Evolutionary conservation across 2,797 vertebrate genomes (phyloP), one percentile per base, ranked within the genome.

Genomic region (Liasis olivaceus): DNA sequence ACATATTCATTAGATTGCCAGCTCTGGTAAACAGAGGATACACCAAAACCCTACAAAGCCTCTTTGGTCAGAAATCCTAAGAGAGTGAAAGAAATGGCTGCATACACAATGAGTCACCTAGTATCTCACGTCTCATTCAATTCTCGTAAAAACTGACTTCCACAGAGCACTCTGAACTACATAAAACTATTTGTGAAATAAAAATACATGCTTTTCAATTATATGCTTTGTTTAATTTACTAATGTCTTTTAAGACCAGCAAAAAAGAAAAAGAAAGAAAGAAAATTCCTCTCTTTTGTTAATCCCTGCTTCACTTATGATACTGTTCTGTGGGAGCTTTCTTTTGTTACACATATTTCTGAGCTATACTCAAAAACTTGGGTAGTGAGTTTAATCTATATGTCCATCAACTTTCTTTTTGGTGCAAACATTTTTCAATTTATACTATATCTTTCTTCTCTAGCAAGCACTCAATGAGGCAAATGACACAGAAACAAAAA

Each of bases 181-280:
- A 93, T 86, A 88, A 92, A 89, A 85, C 28, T 28, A 88, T 14
- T 22, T 88, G n/a, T 66, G 2, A 36, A 89, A 4, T 93, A 91
- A 92, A 95, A 93, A 69, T 1, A 90, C 62, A 26, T 1, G 31
- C 14, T 31, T 90, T 88, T 94, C 60, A 66, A 94, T 86, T 47
- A 91, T 26, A 66, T 0, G 0, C 0, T 88, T 84, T 85, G 31
- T 85, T 17, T 8, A 62, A 96, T 63, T 2, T 28, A 89, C 91
- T 4, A 0, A 2, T 93, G 31, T 28, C 51, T 56, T 69, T 88
- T 1, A 47, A 93, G 58, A 28, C 31, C 26, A 26, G 0, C 1
- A 88, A 62, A 64, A 89, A 4, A 81, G 47, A 81, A 2, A 42
- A 42, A 42, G 36, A 42, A 42, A 42, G 36, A 42, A 42, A 42